A percentile compares a stretch with the other conserved stretches of the same genome.
Evolutionary conservation across 2,113 vertebrate species (phyloP).

Genomic region (Macquaria ambigua): DNA sequence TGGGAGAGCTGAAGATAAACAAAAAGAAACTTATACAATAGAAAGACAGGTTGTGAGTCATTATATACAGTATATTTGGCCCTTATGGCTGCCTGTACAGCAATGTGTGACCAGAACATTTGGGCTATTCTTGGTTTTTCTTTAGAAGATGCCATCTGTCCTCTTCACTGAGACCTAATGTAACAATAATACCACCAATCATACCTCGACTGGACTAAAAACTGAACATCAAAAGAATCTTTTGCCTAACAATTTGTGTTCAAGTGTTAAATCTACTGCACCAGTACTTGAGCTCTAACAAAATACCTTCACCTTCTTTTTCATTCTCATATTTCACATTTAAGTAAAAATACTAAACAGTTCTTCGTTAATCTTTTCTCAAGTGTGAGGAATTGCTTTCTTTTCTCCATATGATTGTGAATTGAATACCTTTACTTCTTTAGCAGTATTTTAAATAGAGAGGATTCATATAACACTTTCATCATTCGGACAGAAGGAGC

Average conservation of each 20-base stretch:
- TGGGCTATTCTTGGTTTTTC: conserved; percentile 31
- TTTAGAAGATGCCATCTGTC: conserved; percentile 60
- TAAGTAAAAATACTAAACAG: neutral
- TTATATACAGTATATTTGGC: conserved; percentile 52
- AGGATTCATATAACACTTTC: neutral
- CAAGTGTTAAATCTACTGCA: neutral
- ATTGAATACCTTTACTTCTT: neutral
- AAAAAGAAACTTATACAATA: conserved; percentile 64
- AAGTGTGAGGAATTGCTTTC: neutral
- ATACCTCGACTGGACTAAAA: neutral
- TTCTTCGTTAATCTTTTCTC: neutral
- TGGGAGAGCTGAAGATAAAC: conserved; percentile 71
- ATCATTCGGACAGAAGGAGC: neutral
- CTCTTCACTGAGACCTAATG: conserved; percentile 29
- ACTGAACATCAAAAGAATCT: neutral
- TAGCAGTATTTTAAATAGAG: neutral
- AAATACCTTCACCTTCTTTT: neutral
- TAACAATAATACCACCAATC: neutral
- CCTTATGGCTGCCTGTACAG: conserved; percentile 22
- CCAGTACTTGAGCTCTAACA: neutral
- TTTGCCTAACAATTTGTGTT: neutral
- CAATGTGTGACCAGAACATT: conserved; percentile 52
- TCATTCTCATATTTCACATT: neutral
- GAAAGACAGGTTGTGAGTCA: conserved; percentile 56
- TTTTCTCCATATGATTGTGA: neutral